Evolutionary conservation across 2,113 vertebrate species (phyloP), one percentile per base, ranked within the genome.

Genomic region (Clupea harengus): DNA sequence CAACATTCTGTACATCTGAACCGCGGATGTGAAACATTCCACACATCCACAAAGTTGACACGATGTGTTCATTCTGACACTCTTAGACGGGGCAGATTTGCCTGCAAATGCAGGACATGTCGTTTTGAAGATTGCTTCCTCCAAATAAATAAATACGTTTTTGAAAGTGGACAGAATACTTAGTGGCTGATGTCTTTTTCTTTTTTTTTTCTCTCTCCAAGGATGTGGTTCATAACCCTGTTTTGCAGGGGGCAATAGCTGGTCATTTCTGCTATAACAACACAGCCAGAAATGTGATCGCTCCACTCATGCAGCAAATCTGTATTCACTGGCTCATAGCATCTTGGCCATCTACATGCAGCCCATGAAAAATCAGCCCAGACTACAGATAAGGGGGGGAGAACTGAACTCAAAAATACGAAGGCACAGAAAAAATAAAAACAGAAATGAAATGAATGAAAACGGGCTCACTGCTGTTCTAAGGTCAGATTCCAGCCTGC

Each of bases 231-330:
- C 85, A 83, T 72, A 44, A 45, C 83, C 45, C 85, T 87, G 72
- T 54, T 87, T 86, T 72, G 50, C 85, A 82, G 45, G 84, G 85
- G 75, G 83, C 81, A 83, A 88, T 86, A 89, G 85, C 81, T 64
- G 84, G 89, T 85, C 86, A 85, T 86, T 89, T 86, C 46, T 60
- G 83, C 82, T 85, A 45, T 57, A 81, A 78, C 82, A 67, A 45
- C 45, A 28, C 22, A 11, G 78, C 13, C 44, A 81, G 82, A 17
- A 44, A 85, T 44, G 82, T 81, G 78, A n/a, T 32, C 50, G 82
- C 52, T 81, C 82, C 84, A 17, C 57, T 86, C 89, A 86, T 83
- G 87, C 85, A 82, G 83, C 47, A 85, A 88, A 89, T 90, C 75
- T 84, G 84, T 84, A 86, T 88, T 85, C 49, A 64, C 80, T n/a